Conservation (phyloP, 2,888 invertebrate species). For the Caenorhabditis panamensis region DNA sequence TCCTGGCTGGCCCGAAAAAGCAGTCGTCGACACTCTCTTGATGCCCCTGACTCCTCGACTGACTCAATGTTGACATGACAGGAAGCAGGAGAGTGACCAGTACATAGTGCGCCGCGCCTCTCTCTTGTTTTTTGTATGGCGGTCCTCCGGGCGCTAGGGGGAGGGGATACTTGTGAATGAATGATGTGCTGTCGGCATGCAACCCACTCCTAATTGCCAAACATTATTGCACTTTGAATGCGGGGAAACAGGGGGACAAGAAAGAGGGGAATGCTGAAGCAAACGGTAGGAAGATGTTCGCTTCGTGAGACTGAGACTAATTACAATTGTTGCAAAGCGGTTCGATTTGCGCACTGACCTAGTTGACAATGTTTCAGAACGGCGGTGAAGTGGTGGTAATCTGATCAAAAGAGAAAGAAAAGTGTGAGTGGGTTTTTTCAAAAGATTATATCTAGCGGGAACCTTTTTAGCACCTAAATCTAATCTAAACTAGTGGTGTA, state of each 20-base stretch:
- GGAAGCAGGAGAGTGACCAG: constrained; percentile 43
- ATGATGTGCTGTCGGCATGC: constrained; percentile 51
- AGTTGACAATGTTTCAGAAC: constrained; percentile 30
- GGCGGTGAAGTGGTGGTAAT: background rate
- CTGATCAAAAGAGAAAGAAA: no score
- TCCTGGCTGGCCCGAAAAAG: constrained; percentile 1
- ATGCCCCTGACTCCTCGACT: constrained; percentile 18
- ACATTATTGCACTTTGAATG: constrained; percentile 48
- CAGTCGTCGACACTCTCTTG: background rate
- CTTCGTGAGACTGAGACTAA: constrained; percentile 25
- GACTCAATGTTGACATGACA: constrained; percentile 52
- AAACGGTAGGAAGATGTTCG: constrained; percentile 1
- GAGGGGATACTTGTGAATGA: constrained; percentile 52
- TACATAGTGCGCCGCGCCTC: constrained; percentile 23
- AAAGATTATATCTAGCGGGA: background rate
- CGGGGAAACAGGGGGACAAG: background rate
- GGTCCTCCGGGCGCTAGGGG: constrained; percentile 14
- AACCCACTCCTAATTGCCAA: constrained; percentile 53
- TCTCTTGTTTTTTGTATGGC: constrained; percentile 17
- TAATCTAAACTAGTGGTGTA: no score
- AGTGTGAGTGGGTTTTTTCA: background rate
- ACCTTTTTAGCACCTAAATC: constrained; percentile 7
- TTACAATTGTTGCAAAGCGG: constrained; percentile 51
- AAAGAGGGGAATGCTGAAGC: background rate
- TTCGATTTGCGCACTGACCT: constrained; percentile 39